These are phyloP conservation scores for Papilio aristodemus DNA, from an alignment of 1,140 invertebrate genomes.

Conservation along the genomic window DNA sequence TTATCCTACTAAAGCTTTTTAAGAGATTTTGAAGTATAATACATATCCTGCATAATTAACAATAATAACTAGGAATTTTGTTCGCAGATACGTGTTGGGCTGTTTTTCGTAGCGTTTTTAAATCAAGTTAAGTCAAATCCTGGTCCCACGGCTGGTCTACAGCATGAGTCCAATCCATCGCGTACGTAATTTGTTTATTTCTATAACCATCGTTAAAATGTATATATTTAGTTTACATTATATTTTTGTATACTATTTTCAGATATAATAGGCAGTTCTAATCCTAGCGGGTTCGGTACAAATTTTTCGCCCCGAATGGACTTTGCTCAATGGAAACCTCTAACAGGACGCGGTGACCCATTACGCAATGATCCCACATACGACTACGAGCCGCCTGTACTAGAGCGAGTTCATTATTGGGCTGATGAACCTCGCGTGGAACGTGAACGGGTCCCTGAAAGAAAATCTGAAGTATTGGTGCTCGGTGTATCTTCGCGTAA, in stretches of 20 bases:
- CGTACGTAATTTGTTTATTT: constrained; percentile 14
- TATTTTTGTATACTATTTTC: constrained; percentile 4
- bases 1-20: no score
- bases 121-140: not conserved
- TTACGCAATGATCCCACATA: constrained; percentile 90
- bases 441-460: constrained; percentile 66
- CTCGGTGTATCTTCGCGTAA: constrained; percentile 85
- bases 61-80: not conserved
- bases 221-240: not conserved
- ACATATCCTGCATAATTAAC: no score
- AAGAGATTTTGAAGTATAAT: no score
- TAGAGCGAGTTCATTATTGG: constrained; percentile 89
- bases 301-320: constrained; percentile 86
- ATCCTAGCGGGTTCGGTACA: constrained; percentile 49
- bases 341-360: constrained; percentile 87
- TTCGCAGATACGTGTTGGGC: not conserved
- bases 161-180: constrained; percentile 7
- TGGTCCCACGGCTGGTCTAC: not conserved
- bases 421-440: constrained; percentile 80
- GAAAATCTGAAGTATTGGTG: constrained; percentile 84
- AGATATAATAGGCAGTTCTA: constrained; percentile 36
- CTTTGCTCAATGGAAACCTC: constrained; percentile 88
- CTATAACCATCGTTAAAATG: not conserved
- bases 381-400: constrained; percentile 88
- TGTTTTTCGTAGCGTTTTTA: constrained; percentile 12